These are phyloP conservation scores for Chaunax sp. DNA, from an alignment of 2,797 vertebrate species.

Conservation along the genomic window DNA sequence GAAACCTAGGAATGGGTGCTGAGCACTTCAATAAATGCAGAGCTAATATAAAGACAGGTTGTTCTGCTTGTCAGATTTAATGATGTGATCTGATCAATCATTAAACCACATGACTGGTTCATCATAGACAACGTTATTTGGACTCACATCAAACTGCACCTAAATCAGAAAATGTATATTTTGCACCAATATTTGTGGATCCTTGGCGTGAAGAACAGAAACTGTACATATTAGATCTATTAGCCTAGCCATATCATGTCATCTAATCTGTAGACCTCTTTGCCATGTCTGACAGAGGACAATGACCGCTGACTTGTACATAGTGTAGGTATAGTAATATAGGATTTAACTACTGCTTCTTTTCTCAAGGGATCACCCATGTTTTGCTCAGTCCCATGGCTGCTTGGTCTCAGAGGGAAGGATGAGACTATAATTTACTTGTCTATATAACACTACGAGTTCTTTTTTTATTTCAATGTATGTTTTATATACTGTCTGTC, in stretches of 20 bases:
- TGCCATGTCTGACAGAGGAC: conserved; percentile 82
- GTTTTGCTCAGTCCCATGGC: conserved; percentile 77
- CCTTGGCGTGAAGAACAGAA: conserved; percentile 69
- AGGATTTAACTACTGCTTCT: conserved; percentile 72
- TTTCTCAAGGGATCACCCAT: conserved; percentile 67
- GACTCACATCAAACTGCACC: conserved; percentile 13
- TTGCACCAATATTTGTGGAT: conserved; percentile 43
- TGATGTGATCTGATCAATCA: conserved; percentile 19
- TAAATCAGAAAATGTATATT: conserved; percentile 24
- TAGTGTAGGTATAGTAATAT: conserved; percentile 75
- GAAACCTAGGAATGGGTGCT: conserved; percentile 77
- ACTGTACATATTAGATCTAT: conserved; percentile 77
- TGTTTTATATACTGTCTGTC: conserved; percentile 86
- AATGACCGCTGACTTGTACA: conserved; percentile 83
- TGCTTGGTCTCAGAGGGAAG: conserved; percentile 69
- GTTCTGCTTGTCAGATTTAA: conserved; percentile 13
- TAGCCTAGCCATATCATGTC: conserved; percentile 81
- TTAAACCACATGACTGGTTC: conserved; percentile 17
- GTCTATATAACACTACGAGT: conserved; percentile 65
- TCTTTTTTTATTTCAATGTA: conserved; percentile 78
- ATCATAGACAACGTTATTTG: conserved; percentile 47
- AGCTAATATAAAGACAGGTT: conserved; percentile 36
- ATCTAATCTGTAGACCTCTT: conserved; percentile 79
- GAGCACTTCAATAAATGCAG: conserved; percentile 59
- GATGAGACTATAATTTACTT: conserved; percentile 72